Evolutionary conservation across 2,888 invertebrate species (phyloP).

Genomic region (Dasypolia templi): DNA sequence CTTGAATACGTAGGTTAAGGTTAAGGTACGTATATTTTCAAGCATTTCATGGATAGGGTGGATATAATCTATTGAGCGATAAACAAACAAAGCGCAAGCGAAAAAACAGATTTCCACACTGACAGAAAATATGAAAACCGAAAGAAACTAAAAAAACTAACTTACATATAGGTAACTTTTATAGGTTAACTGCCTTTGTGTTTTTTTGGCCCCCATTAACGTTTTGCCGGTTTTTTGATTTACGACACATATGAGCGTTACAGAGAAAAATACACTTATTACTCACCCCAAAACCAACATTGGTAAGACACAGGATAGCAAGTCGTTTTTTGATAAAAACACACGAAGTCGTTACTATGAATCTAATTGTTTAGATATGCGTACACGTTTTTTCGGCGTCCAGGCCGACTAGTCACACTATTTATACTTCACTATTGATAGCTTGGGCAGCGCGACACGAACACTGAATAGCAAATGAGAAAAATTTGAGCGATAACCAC

Average conservation of each 20-base stretch:
- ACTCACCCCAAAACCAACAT: constrained; percentile 48
- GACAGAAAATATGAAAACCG: not conserved
- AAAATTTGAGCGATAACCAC: constrained; percentile 79
- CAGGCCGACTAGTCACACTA: constrained; percentile 77
- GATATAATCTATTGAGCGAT: constrained; percentile 11
- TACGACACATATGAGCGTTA: not conserved
- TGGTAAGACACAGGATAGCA: not conserved
- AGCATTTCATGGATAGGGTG: not conserved
- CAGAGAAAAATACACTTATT: constrained; percentile 16
- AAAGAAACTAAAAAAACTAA: no score
- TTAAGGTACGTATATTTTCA: constrained; percentile 40
- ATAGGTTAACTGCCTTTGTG: constrained; percentile 7
- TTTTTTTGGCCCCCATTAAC: not conserved
- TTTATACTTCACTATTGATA: constrained; percentile 83
- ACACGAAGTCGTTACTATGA: constrained; percentile 39
- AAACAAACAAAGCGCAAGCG: no score
- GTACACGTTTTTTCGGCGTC: constrained; percentile 75
- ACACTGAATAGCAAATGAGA: constrained; percentile 85
- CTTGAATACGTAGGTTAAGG: no score
- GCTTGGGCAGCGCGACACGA: constrained; percentile 77
- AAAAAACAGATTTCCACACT: not conserved
- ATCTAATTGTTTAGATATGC: constrained; percentile 60
- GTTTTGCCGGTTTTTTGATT: not conserved
- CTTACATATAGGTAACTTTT: not conserved
- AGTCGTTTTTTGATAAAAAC: constrained; percentile 11